A percentile compares a stretch with the other conserved stretches of the same genome.
These are phyloP conservation scores for Caenorhabditis afra DNA, from an alignment of 2,888 invertebrate species.

Conservation along the genomic window DNA sequence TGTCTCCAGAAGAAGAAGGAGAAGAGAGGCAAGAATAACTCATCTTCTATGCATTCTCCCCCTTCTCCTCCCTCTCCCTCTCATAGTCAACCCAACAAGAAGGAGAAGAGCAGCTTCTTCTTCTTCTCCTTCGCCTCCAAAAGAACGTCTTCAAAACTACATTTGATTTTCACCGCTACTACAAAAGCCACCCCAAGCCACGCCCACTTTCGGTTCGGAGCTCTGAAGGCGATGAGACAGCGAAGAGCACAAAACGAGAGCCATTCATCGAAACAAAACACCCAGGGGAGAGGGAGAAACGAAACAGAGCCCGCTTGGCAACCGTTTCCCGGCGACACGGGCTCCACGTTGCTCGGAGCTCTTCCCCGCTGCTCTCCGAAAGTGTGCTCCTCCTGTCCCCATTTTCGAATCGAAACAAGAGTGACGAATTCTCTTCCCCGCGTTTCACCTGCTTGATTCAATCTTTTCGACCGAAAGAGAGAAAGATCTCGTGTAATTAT, in stretches of 20 bases:
- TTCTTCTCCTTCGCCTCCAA: background rate
- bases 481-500: too few species aligned
- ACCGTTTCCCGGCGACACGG: background rate
- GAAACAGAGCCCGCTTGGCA: conserved; percentile 13
- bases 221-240: too few species aligned
- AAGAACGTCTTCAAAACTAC: background rate
- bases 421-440: too few species aligned
- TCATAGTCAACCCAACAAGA: background rate
- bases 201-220: too few species aligned
- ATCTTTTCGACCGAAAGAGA: too few species aligned
- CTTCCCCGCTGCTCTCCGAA: background rate
- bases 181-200: too few species aligned
- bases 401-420: too few species aligned
- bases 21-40: conserved; percentile 34
- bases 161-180: too few species aligned
- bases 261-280: too few species aligned
- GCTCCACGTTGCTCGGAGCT: background rate
- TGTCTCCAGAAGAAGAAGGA: conserved; percentile 5
- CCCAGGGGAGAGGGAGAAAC: too few species aligned
- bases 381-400: background rate
- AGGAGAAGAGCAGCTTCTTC: background rate
- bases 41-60: conserved; percentile 43
- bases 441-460: too few species aligned
- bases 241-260: too few species aligned
- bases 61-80: background rate